phyloP scores from a whole-genome alignment of 2,113 vertebrate species.

The Trachemys scripta region DNA sequence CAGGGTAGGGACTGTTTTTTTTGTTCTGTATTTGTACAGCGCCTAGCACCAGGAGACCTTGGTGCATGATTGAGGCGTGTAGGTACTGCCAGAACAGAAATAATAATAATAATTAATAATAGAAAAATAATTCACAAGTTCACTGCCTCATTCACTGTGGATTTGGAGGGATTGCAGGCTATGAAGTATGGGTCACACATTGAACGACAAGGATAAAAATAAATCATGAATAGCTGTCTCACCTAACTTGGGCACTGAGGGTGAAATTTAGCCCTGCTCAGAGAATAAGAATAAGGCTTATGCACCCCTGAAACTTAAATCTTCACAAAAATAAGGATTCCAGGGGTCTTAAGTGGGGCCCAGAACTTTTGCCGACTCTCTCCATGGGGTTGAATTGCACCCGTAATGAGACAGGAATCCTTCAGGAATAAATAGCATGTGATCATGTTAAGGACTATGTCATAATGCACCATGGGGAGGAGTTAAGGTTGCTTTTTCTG shows the following conservation, averaged over 20 bases:
- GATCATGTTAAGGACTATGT: neutral
- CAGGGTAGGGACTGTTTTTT: neutral
- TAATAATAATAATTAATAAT: neutral
- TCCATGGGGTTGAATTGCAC: neutral
- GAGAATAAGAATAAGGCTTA: neutral
- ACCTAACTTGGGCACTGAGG: neutral
- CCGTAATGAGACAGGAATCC: neutral
- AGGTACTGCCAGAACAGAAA: neutral
- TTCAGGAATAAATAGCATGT: neutral
- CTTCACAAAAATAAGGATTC: neutral
- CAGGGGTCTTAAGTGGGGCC: neutral
- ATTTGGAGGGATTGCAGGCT: neutral
- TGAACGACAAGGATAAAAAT: neutral
- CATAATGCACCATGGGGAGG: neutral
- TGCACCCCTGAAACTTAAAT: neutral
- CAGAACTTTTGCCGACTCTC: neutral
- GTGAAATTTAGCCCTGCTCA: neutral
- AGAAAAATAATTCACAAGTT: neutral
- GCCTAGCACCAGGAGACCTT: neutral
- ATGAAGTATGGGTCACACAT: neutral
- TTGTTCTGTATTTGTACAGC: neutral
- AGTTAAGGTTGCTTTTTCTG: neutral
- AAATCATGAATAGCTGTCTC: neutral
- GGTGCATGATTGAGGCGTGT: neutral
- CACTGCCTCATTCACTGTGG: fast-evolving